Base-by-base conservation (phyloP, 2,113 vertebrate species). In the Nesogale talazaci region DNA sequence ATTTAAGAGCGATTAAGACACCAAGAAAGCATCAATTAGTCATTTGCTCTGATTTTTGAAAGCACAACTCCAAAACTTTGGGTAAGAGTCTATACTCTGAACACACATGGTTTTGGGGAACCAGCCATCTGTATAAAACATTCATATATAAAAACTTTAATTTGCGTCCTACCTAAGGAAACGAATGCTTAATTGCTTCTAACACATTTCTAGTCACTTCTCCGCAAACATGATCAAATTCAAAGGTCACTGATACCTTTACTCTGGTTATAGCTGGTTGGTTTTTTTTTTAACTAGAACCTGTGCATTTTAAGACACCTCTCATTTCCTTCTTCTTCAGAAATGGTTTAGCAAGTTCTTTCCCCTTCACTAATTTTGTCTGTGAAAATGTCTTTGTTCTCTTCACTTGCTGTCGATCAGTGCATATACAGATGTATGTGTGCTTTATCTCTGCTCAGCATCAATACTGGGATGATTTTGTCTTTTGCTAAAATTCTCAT, bases 21-120 rank as follows among this genome's bases (percentile, higher is more conserved):
- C 89, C 57, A 82, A 86, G 94, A 93, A 97, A 88, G 77, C 83
- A 70, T 74, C 25, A 85, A 93, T 90, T 97, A 93, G 63, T 97
- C 93, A 92, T 97, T 96, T 91, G 72, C 89, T 94, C 65, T 97
- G 75, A 92, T 96, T 97, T 95, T 67, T 92, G 20, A 94, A 96
- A 80, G n/a, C 75, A 36, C 94, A 93, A 96, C 95, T 96, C 89
- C 81, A 46, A n/a, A 96, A 95, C 95, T 83, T 84, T n/a, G n/a
- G 59, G 56, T 77, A 74, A 17, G 88, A 69, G 56, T 88, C 22
- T 94, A 63, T 88, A 92, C 78, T 92, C 87, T 95, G 80, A 94
- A 93, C 67, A 90, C 59, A 76, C 86, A 86, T 89, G 81, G 56
- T 76, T 72, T 95, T 89, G 56, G 80, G 76, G 81, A 96, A 87